Evolutionary conservation across 2,888 invertebrate species (phyloP), one percentile per base, ranked within the genome.

Genomic region (Calliphora vomitoria): DNA sequence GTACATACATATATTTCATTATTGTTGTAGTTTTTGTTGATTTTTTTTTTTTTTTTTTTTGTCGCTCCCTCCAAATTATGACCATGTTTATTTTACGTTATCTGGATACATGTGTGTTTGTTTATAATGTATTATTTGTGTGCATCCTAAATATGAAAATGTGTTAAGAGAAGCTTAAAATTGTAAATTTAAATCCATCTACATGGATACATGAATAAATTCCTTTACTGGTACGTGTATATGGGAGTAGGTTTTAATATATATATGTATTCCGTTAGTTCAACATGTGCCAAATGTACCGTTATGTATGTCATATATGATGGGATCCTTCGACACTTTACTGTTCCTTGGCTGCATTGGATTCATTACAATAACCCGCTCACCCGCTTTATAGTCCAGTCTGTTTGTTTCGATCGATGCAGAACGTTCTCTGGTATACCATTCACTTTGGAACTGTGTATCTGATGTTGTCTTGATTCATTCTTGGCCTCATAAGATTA

Each of bases 101-200:
- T 35, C 15, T 15, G 8, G 4, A 47, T 75, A 58, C 38, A 8
- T 81, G 20, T 35, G 11, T 55, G 8, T 20, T 35, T 35, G 35
- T 4, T 35, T 8, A 8, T 6, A 41, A n/a, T 31, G 50, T 38
- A 20, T 35, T 15, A 20, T 60, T 0, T 25, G 20, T 38, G 35
- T 62, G 13, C 20, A 60, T 35, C n/a, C 13, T 60, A 18, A 50
- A 66, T 44, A 44, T 58, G 41, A 60, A 60, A 74, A 68, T 74
- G 60, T 74, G 79, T 80, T 74, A 80, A 80, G 74, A 69, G 53
- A 85, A 85, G 79, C 79, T 85, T 80, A 85, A 85, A 85, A 80
- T 75, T 75, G 20, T 53, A 74, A 80, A 80, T 85, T 85, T 80
- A 69, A 85, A 69, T 80, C 53, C 79, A 74, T 69, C 58, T 47